Conservation (phyloP, 2,888 invertebrate genomes). For the Entomobrya proxima region DNA sequence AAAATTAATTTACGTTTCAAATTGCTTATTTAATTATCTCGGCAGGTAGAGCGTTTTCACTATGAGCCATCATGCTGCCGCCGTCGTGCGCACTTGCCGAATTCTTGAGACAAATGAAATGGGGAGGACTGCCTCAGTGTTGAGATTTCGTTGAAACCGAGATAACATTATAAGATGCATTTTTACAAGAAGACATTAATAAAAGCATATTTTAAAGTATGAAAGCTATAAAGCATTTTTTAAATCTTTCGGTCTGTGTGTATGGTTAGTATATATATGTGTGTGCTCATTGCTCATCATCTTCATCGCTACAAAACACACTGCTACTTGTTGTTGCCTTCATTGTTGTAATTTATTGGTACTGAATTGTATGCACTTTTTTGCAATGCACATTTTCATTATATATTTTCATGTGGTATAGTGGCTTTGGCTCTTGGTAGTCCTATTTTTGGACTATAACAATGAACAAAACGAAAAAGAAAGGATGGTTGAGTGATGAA, state of each 20-base stretch:
- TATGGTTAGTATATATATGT: too few species aligned
- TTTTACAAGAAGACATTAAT: too few species aligned
- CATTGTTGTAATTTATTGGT: too few species aligned
- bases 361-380: neutral
- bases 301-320: too few species aligned
- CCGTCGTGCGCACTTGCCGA: neutral
- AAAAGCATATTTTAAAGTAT: too few species aligned
- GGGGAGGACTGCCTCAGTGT: neutral
- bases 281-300: too few species aligned
- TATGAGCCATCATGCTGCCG: neutral
- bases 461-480: too few species aligned
- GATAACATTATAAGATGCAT: neutral
- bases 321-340: too few species aligned
- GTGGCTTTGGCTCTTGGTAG: neutral
- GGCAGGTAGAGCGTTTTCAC: too few species aligned
- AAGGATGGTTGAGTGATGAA: neutral
- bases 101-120: constrained; percentile 3
- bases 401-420: neutral
- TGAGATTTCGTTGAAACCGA: constrained; percentile 9
- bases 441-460: constrained; percentile 13
- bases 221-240: too few species aligned
- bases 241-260: too few species aligned
- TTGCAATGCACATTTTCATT: neutral
- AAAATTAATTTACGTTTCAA: neutral
- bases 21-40: neutral